A percentile compares a stretch with the other conserved stretches of the same genome.
Evolutionary conservation across 1,140 invertebrate species (phyloP).

Genomic region (Heliconius himera): DNA sequence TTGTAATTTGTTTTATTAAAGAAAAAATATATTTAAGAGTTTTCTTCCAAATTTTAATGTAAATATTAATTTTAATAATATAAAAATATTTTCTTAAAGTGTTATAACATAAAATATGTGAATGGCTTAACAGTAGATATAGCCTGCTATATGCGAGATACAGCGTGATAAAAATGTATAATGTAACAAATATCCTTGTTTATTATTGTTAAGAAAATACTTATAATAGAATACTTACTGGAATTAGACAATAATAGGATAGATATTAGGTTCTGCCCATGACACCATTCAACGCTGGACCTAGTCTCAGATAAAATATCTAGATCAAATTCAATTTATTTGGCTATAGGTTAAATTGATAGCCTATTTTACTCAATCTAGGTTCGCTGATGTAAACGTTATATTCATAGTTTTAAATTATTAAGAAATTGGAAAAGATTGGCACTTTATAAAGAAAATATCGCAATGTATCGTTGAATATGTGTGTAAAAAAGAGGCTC

Average conservation of each 20-base stretch:
- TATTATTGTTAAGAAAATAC: background rate
- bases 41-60: too few relatives aligned
- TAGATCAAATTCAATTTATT: constrained; percentile 35
- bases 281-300: constrained; percentile 33
- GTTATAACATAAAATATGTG: too few relatives aligned
- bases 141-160: too few relatives aligned
- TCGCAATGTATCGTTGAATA: too few relatives aligned
- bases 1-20: background rate
- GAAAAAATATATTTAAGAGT: too few relatives aligned
- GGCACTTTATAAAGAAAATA: background rate
- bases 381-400: background rate
- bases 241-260: background rate
- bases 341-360: constrained; percentile 37
- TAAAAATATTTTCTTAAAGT: too few relatives aligned
- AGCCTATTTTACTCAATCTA: constrained; percentile 34
- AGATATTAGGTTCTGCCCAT: constrained; percentile 24
- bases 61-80: too few relatives aligned
- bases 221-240: constrained; percentile 9
- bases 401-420: background rate
- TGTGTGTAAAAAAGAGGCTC: too few relatives aligned
- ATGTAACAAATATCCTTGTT: too few relatives aligned
- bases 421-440: background rate
- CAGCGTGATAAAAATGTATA: too few relatives aligned
- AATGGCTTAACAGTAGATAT: too few relatives aligned
- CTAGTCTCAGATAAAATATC: constrained; percentile 35